phyloP scores from a whole-genome alignment of 2,797 vertebrate genomes.

The Pterois miles region DNA sequence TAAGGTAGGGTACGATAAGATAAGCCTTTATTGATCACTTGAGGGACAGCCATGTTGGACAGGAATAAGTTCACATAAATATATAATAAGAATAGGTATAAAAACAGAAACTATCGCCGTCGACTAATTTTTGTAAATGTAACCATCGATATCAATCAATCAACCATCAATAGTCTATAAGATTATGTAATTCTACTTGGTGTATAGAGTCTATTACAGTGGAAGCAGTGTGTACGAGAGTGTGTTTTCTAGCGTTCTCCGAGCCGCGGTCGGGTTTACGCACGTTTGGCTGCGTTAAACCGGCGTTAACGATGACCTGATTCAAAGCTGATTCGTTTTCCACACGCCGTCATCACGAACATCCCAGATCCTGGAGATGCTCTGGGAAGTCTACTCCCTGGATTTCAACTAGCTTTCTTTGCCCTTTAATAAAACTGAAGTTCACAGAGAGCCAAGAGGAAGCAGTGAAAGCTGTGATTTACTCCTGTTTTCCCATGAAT shows the following conservation, averaged over 20 bases:
- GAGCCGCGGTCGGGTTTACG: background rate
- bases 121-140: too few species aligned
- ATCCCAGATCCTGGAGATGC: background rate
- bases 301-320: background rate
- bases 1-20: too few species aligned
- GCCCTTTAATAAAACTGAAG: background rate
- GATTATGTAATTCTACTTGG: too few species aligned
- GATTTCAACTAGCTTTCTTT: background rate
- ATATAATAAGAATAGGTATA: too few species aligned
- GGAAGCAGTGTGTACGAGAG: background rate
- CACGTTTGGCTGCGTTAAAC: background rate
- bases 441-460: background rate
- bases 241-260: slow-evolving; percentile 2
- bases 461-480: fast-evolving
- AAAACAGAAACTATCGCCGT: too few species aligned
- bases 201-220: too few species aligned
- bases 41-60: too few species aligned
- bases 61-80: too few species aligned
- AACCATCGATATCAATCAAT: too few species aligned
- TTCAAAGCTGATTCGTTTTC: background rate
- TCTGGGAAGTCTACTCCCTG: background rate
- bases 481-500: background rate
- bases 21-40: too few species aligned
- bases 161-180: too few species aligned
- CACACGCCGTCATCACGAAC: background rate